Percentiles rank a stretch among this genome's conserved stretches.
These are phyloP conservation scores for Ictalurus furcatus DNA, from an alignment of 2,113 vertebrate species.

Conservation along the genomic window DNA sequence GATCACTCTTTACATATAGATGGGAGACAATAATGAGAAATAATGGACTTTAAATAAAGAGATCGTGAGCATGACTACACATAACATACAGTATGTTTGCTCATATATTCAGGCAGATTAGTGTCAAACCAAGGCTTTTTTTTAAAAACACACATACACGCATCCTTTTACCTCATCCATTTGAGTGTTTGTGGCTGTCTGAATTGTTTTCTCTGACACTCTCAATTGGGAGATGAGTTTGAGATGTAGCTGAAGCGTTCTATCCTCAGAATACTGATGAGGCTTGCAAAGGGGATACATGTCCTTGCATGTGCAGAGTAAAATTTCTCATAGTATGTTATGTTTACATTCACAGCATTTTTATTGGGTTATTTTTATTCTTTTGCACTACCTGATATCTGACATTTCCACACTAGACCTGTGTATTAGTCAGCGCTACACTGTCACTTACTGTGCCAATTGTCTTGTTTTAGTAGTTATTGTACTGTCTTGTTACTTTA, in stretches of 20 bases:
- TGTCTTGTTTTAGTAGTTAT: no score
- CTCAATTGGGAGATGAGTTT: background rate
- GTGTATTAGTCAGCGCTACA: no score
- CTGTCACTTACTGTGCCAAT: no score
- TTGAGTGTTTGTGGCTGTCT: constrained; percentile 3
- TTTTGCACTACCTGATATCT: no score
- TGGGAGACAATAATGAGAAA: background rate
- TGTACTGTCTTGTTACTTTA: no score
- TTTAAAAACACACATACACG: background rate
- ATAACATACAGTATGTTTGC: background rate
- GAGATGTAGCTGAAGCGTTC: background rate
- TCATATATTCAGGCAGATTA: background rate
- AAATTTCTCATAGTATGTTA: no score
- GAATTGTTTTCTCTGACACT: background rate
- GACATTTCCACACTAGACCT: no score
- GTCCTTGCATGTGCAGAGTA: background rate
- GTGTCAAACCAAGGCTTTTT: background rate
- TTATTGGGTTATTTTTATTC: no score
- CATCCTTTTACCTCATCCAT: background rate
- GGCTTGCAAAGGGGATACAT: background rate
- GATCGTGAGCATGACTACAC: background rate
- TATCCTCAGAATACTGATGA: constrained; percentile 26
- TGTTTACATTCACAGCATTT: no score
- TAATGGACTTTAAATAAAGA: background rate
- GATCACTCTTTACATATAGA: background rate